Evolutionary conservation across 2,888 invertebrate genomes (phyloP), one percentile per base, ranked within the genome.

Genomic region (Dicycla oo): DNA sequence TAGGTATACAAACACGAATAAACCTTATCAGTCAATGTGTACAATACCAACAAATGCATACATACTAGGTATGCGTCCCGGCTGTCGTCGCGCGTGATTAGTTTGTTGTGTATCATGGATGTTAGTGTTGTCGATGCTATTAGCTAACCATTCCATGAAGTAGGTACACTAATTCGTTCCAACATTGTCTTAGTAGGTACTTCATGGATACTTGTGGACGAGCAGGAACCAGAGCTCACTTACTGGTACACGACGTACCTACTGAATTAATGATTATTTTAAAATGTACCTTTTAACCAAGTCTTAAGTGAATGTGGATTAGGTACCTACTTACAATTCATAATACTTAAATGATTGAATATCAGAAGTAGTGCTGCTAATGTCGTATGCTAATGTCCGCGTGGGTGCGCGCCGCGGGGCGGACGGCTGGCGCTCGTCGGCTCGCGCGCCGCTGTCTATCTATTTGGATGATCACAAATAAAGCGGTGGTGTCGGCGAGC

Each of bases 391-490:
- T 13, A 20, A 62, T 20, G 49, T 13, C n/a, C n/a, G n/a, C n/a
- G n/a, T n/a, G n/a, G n/a, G 61, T n/a, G 15, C 20, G 57, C 26
- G 66, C 10, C 69, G 80, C 81, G 82, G 77, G 83, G 83, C 78
- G 82, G 75, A 63, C 72, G 70, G 62, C 63, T 8, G 53, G 56
- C 80, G 64, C 47, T 63, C 70, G 63, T 53, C 54, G 61, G 65
- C 78, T 38, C 56, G 60, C 54, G 61, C 51, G 54, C 23, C 54
- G 68, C 73, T 67, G 45, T 72, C 66, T 86, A 84, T 86, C 86
- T 86, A 78, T 84, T 79, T 43, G 76, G 82, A 86, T 86, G 83
- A 84, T 84, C 86, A 85, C 83, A 75, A 84, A 81, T 75, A 74
- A 81, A 67, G 73, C 71, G 73, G 79, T 68, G 69, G 79, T 57